Evolutionary conservation across 2,888 invertebrate genomes (phyloP), one percentile per base, ranked within the genome.

Genomic region (Cephalotes varians): DNA sequence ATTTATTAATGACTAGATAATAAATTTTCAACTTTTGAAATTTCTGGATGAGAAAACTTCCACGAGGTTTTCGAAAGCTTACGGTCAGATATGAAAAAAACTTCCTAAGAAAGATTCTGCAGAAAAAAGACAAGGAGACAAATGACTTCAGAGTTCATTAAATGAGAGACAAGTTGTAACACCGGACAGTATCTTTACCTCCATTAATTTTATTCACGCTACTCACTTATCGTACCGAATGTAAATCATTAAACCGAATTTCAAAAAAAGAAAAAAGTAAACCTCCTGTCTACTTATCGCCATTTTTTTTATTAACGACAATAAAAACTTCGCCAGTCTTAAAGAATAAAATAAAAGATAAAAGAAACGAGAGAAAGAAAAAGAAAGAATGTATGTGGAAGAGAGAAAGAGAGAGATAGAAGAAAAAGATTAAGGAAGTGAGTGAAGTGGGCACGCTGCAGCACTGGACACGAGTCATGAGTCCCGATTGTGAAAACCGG

Each of bases 401-500:
- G n/a, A 62, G 3, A 62, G 60, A 64, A 37, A 49, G 65, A 18
- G 12, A 18, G 34, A n/a, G 44, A n/a, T 67, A 10, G 72, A n/a
- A n/a, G n/a, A n/a, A n/a, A n/a, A n/a, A n/a, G 65, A 47, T 74
- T 47, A 60, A 73, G 69, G 56, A 67, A 74, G 67, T 21, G 40
- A 69, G 21, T 1, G 31, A 7, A 49, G 49, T 34, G 62, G 64
- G 21, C 49, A 47, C 31, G 21, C 49, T n/a, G n/a, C n/a, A n/a
- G n/a, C n/a, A n/a, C n/a, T 34, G 51, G 77, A 44, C 73, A 67
- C 60, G 83, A 83, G 83, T 74, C 81, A 73, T 62, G 74, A 60
- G 81, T 73, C 81, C 74, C 67, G 83, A 83, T 83, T 83, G 81
- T 85, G 82, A 87, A 82, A 87, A 88, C 86, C 85, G 85, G 87